These are phyloP conservation scores for Coelopa frigida DNA, from an alignment of 1,140 invertebrate genomes.

Conservation along the genomic window DNA sequence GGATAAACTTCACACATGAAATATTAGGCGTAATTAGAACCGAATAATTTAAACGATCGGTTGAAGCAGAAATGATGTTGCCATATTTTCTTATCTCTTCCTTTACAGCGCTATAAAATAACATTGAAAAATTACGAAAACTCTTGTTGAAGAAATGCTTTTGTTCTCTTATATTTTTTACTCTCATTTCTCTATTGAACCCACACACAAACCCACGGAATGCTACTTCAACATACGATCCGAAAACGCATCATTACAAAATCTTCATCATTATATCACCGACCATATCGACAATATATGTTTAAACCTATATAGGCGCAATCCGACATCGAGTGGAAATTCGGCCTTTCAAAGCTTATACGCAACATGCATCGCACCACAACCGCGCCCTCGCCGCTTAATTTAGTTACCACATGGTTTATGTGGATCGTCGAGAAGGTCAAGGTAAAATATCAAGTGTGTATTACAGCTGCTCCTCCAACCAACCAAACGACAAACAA, in stretches of 20 bases:
- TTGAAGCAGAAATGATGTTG: no score
- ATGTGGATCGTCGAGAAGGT: constrained; percentile 73
- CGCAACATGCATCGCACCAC: constrained; percentile 97
- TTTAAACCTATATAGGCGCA: constrained; percentile 81
- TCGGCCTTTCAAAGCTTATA: constrained; percentile 96
- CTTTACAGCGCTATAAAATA: no score
- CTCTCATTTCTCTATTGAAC: no score
- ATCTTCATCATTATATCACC: background rate
- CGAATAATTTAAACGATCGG: no score
- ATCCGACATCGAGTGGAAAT: constrained; percentile 99
- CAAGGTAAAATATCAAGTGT: constrained; percentile 51
- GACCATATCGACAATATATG: background rate
- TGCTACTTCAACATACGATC: constrained; percentile 2
- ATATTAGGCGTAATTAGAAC: no score
- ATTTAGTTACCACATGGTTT: constrained; percentile 89
- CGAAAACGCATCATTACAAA: background rate
- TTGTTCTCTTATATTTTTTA: no score
- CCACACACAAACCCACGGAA: constrained; percentile 8
- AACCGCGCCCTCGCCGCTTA: constrained; percentile 93
- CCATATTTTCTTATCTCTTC: no score
- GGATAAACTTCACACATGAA: no score
- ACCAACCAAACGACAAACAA: constrained; percentile 9
- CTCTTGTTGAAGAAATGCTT: no score
- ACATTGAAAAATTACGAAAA: no score
- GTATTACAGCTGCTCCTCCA: constrained; percentile 16